Evolutionary conservation across 1,140 invertebrate genomes (phyloP), one percentile per base, ranked within the genome.

Genomic region (Anagrus nilaparvatae): DNA sequence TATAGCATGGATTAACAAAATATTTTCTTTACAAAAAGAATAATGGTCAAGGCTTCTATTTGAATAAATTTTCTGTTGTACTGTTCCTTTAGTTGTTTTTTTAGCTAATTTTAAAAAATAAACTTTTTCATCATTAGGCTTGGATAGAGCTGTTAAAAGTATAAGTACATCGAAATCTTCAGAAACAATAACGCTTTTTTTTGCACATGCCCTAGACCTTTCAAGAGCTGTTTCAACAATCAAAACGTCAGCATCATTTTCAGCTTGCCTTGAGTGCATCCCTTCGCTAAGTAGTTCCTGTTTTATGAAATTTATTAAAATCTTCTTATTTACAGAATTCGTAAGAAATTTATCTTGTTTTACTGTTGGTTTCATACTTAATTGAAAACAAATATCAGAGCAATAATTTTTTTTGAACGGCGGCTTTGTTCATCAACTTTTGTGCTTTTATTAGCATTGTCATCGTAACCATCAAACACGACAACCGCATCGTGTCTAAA

Each of bases 141-240:
- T n/a, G 29, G 25, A 30, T 46, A 52, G 47, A 44, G 42, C 50
- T 46, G 56, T 60, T 43, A 59, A 50, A 54, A 61, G 44, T 30
- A 63, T 51, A 13, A 63, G 48, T 29, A 61, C 48, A 55, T 62
- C 60, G 29, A 61, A 57, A 50, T 64, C 59, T 58, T 63, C 51
- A 45, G 53, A 52, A 33, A 60, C 51, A 33, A 65, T 56, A 41
- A 58, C 46, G 21, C 50, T 44, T 53, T 50, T 51, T 23, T 53
- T 55, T 51, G 56, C 25, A 46, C 40, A 30, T 13, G n/a, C 6
- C 6, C 9, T 17, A 17, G 27, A 5, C 8, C 18, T 29, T 52
- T 59, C 46, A 49, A 61, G 58, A 36, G 58, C 55, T 46, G 54
- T 58, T 20, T 58, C 48, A 36, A 61, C 46, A 23, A 63, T 61